phyloP scores from a whole-genome alignment of 2,797 vertebrate species.

The Phaenicophaeus curvirostris region DNA sequence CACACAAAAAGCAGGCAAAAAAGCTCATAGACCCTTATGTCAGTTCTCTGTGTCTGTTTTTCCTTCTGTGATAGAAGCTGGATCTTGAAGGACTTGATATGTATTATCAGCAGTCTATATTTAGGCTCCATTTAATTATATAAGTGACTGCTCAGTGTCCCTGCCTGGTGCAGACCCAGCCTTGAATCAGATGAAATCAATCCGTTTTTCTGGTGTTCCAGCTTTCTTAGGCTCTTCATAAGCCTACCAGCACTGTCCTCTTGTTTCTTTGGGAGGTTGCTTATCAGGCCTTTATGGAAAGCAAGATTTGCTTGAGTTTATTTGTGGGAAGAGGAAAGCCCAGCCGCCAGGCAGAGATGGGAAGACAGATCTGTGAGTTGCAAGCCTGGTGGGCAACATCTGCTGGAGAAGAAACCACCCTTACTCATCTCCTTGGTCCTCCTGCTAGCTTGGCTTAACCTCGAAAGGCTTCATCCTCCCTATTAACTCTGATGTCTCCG shows the following conservation, averaged over 20 bases:
- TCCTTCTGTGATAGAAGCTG: neutral
- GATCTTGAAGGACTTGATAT: neutral
- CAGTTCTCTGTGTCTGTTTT: neutral
- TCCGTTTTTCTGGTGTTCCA: neutral
- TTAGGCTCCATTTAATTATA: neutral
- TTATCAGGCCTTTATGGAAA: neutral
- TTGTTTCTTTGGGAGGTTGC: neutral
- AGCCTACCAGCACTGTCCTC: neutral
- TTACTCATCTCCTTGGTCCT: neutral
- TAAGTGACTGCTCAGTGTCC: neutral
- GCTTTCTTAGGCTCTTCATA: neutral
- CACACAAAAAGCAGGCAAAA: neutral
- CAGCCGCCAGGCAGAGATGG: neutral
- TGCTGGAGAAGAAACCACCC: neutral
- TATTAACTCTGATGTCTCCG: neutral
- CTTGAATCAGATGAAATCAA: neutral
- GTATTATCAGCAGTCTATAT: neutral
- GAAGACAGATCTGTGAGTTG: neutral
- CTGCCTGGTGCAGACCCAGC: neutral
- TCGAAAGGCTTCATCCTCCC: neutral
- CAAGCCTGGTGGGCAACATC: accelerated
- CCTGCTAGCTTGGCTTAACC: neutral
- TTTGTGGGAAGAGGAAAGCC: neutral
- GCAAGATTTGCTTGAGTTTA: neutral
- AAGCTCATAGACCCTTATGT: neutral